Evolutionary conservation across 2,888 invertebrate species (phyloP).

Genomic region (Phengaris alcon): DNA sequence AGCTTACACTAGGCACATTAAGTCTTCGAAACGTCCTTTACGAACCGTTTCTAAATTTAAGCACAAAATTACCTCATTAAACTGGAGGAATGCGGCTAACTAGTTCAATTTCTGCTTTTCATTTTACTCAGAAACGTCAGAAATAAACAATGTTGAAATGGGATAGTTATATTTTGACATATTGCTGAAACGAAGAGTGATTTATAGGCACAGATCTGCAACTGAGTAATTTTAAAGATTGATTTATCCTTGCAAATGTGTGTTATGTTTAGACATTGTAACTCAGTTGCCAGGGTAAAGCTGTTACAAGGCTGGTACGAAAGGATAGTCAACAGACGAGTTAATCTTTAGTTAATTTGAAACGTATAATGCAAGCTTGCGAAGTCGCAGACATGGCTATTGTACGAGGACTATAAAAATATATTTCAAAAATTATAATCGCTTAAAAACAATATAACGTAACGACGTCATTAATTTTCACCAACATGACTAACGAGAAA

Average conservation of each 20-base stretch:
- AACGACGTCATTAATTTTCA: background rate
- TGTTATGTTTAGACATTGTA: slow-evolving; percentile 18
- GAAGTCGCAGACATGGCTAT: too few relatives aligned
- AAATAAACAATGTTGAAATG: slow-evolving; percentile 21
- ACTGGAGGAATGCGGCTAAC: slow-evolving; percentile 14
- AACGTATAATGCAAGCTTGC: too few relatives aligned
- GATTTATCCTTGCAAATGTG: slow-evolving; percentile 14
- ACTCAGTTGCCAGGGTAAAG: background rate
- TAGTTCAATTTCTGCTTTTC: slow-evolving; percentile 21
- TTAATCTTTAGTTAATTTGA: too few relatives aligned
- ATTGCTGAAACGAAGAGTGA: slow-evolving; percentile 20
- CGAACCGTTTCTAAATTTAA: slow-evolving; percentile 14
- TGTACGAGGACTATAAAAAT: too few relatives aligned
- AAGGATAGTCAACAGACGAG: background rate
- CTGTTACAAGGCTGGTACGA: background rate
- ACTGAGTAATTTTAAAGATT: slow-evolving; percentile 22
- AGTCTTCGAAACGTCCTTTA: slow-evolving; percentile 10
- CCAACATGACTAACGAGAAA: background rate
- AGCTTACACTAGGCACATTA: background rate
- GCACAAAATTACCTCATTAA: slow-evolving; percentile 16
- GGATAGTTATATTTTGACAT: slow-evolving; percentile 23
- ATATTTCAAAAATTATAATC: slow-evolving; percentile 1
- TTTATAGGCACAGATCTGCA: background rate
- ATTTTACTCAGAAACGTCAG: slow-evolving; percentile 8
- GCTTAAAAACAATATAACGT: background rate